Conservation (phyloP, 2,797 vertebrate genomes). For the Halcyon badia region DNA sequence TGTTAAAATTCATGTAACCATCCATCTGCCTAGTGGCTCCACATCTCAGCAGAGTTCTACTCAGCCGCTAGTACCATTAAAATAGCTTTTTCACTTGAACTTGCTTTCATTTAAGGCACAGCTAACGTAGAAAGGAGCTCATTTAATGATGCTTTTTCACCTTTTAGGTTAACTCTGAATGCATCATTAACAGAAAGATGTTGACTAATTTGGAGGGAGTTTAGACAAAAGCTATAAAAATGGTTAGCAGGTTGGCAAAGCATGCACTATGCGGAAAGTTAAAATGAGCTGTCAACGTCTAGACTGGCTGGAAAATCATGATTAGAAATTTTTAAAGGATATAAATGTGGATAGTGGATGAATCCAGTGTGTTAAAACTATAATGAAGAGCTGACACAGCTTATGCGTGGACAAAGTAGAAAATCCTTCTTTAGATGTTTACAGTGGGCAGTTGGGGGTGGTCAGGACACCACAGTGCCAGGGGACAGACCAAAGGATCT, state of each 20-base stretch:
- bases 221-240: constrained; percentile 44
- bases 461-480: background rate
- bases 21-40: background rate
- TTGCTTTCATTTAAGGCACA: constrained; percentile 42
- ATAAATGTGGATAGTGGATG: background rate
- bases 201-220: constrained; percentile 73
- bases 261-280: background rate
- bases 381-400: background rate
- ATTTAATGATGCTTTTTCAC: constrained; percentile 63
- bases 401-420: background rate
- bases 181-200: constrained; percentile 67
- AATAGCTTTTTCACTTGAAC: constrained; percentile 36
- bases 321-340: background rate
- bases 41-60: background rate
- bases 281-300: constrained; percentile 3
- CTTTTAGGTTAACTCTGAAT: constrained; percentile 54
- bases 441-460: rapidly evolving
- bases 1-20: background rate
- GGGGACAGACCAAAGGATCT: background rate
- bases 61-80: background rate
- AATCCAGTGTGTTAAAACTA: background rate
- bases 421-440: background rate
- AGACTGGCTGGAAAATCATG: background rate
- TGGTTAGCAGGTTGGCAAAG: background rate
- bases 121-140: constrained; percentile 7